Evolutionary conservation across 2,888 invertebrate genomes (phyloP), one percentile per base, ranked within the genome.

Genomic region (Drosophila meridiana): DNA sequence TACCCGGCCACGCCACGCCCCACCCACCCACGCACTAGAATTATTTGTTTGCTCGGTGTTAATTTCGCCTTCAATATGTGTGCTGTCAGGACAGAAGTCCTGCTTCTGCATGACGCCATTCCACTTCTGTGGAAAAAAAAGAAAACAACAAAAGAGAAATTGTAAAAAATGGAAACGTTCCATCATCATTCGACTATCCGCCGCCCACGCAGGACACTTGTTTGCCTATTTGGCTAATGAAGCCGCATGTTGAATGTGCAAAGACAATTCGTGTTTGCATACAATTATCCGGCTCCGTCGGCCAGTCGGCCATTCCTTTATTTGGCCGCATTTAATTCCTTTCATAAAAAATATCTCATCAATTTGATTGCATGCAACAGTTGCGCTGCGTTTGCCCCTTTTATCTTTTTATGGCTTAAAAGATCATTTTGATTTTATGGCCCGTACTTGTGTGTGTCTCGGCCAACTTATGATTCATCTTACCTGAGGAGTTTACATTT

Each of bases 161-260:
- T n/a, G 32, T 6, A 52, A 52, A 34, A 52, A 52, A 52, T 52
- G 9, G 9, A 50, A 34, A n/a, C 75, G 67, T 63, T 78, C 71
- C 62, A 78, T 77, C 69, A 66, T 67, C 64, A 30, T 66, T 71
- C 34, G 50, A 14, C 47, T 47, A 0, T 38, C 52, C 28, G 6
- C 3, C 53, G 20, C 26, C 40, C n/a, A 30, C 34, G 14, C 50
- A 40, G 65, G 60, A 80, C 71, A 75, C 75, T 77, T 75, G 83
- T 74, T 76, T 63, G 58, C 69, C 64, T 87, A 73, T 87, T 85
- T 89, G 64, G 47, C 72, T 78, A 72, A 56, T 50, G 64, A 50
- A 47, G 38, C 30, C 61, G 40, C 61, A 50, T 45, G 43, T 34
- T 71, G 20, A 20, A 20, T 20, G 62, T 42, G 69, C 62, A 67